A percentile compares a stretch with the other conserved stretches of the same genome.
Conservation (phyloP, 2,797 vertebrate species). For the Cyprinella venusta region DNA sequence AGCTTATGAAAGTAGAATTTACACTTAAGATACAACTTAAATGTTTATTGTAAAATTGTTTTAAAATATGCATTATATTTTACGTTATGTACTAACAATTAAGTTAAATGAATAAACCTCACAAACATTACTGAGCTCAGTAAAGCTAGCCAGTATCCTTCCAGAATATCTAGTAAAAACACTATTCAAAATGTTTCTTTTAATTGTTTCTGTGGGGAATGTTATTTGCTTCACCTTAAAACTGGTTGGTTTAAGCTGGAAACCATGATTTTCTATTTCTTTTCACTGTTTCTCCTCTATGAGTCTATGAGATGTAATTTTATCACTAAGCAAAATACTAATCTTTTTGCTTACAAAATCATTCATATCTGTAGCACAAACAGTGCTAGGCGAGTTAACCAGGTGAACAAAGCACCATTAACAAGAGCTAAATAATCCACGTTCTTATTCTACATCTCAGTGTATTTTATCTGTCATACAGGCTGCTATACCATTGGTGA, state of each 20-base stretch:
- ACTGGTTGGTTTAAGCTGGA: too few species aligned
- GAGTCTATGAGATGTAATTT: neutral
- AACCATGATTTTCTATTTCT: neutral
- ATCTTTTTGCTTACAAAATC: neutral
- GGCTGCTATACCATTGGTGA: slow-evolving; percentile 24
- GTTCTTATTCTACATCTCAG: slow-evolving; percentile 11
- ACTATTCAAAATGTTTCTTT: neutral
- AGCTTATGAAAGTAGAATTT: neutral
- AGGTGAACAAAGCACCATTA: neutral
- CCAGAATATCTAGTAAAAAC: neutral
- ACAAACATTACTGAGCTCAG: too few species aligned
- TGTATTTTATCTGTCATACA: slow-evolving; percentile 16
- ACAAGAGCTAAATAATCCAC: slow-evolving; percentile 6
- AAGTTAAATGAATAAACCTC: too few species aligned
- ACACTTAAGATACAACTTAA: neutral
- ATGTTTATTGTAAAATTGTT: too few species aligned
- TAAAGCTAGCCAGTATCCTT: neutral
- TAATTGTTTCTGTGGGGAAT: neutral
- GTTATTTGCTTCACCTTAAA: neutral
- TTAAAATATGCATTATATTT: too few species aligned
- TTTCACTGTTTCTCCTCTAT: neutral
- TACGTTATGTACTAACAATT: too few species aligned
- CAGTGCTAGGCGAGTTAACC: neutral
- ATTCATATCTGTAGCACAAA: neutral
- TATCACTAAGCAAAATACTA: neutral